Percentiles rank a stretch among this genome's conserved stretches.
These are phyloP conservation scores for Chironomus riparius DNA, from an alignment of 2,888 invertebrate genomes.

Conservation along the genomic window DNA sequence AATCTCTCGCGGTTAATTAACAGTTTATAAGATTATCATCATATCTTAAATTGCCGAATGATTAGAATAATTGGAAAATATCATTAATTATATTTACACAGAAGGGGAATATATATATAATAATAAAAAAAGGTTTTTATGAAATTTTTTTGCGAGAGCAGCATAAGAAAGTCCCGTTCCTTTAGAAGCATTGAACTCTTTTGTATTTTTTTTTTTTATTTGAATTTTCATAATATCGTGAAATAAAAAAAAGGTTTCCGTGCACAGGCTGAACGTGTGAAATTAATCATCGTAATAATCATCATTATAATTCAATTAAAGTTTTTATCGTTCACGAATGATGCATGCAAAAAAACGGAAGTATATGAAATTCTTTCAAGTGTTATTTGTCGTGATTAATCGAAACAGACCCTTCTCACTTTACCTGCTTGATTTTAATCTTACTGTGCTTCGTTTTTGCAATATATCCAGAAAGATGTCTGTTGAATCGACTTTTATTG, in stretches of 20 bases:
- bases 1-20: neutral
- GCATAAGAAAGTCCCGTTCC: neutral
- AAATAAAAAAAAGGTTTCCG: neutral
- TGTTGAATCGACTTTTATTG: neutral
- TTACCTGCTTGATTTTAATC: too few relatives aligned
- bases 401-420: neutral
- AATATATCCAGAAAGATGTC: neutral
- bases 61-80: neutral
- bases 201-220: neutral
- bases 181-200: conserved; percentile 13
- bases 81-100: too few relatives aligned
- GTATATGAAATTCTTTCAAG: neutral
- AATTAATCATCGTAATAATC: neutral
- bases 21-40: neutral
- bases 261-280: conserved; percentile 1
- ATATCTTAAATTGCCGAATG: neutral
- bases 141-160: neutral
- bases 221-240: neutral
- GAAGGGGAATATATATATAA: too few relatives aligned
- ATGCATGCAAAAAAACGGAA: neutral
- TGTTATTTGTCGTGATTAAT: neutral
- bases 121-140: neutral
- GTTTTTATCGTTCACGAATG: neutral
- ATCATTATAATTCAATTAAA: conserved; percentile 18
- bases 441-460: too few relatives aligned